A percentile compares a stretch with the other conserved stretches of the same genome.
phyloP scores from a whole-genome alignment of 64 coral and sea anemone species.

The Astreopora myriophthalma region DNA sequence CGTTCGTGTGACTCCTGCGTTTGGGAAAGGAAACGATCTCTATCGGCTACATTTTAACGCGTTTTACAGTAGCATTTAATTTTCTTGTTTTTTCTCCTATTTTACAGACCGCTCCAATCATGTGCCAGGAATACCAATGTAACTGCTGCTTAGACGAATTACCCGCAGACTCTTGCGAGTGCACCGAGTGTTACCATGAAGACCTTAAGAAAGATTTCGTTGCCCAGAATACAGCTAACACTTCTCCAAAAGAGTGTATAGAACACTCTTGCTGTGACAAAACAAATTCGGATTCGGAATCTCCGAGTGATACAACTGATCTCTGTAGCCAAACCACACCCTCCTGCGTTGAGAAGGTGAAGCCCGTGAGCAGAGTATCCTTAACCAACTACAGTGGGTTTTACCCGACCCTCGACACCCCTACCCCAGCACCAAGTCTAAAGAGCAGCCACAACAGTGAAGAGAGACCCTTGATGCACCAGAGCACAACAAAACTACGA shows the following conservation, averaged over 20 bases:
- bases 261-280: neutral
- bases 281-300: too few species aligned
- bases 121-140: conserved; percentile 76
- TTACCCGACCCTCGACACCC: neutral
- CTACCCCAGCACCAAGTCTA: neutral
- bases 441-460: neutral
- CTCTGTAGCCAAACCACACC: neutral
- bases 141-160: conserved; percentile 71
- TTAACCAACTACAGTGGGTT: conserved; percentile 3
- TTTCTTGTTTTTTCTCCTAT: neutral
- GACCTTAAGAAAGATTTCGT: neutral
- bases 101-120: neutral
- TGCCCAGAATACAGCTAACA: neutral
- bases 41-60: too few species aligned
- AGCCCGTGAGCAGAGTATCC: neutral
- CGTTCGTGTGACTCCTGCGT: too few species aligned
- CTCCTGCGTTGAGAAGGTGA: neutral
- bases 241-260: neutral
- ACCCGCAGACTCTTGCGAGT: conserved; percentile 44
- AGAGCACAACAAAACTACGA: conserved; percentile 88
- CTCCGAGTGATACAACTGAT: too few species aligned
- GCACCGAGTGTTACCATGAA: conserved; percentile 65
- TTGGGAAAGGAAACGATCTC: too few species aligned
- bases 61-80: neutral
- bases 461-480: neutral